Conservation (phyloP, 2,888 invertebrate species). For the Sepiola atlantica region DNA sequence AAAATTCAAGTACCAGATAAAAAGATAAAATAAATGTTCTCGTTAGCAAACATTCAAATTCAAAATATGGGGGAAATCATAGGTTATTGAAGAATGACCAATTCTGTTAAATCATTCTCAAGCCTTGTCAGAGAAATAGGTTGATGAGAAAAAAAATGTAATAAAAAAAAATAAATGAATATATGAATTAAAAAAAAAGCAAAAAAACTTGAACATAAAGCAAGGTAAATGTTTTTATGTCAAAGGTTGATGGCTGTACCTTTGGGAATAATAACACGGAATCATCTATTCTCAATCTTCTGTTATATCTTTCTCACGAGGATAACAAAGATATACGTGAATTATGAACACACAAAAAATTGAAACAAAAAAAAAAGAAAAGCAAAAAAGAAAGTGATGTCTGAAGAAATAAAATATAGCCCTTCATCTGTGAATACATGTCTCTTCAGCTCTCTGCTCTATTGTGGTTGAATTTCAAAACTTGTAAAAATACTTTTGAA, state of each 20-base stretch:
- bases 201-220: background rate
- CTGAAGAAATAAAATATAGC: constrained; percentile 32
- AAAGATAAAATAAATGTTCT: background rate
- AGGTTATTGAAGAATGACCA: background rate
- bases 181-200: background rate
- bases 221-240: background rate
- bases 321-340: background rate
- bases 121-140: constrained; percentile 11
- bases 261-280: background rate
- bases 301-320: constrained; percentile 32
- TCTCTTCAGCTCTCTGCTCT: constrained; percentile 32
- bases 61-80: background rate
- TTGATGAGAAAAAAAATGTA: background rate
- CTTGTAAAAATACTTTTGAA: constrained; percentile 23
- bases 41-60: background rate
- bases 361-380: too few relatives aligned
- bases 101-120: background rate
- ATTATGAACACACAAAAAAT: constrained; percentile 13
- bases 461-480: constrained; percentile 32
- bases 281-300: background rate
- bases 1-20: background rate
- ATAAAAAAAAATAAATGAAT: too few relatives aligned
- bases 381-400: background rate
- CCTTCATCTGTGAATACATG: constrained; percentile 32
- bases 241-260: background rate